Evolutionary conservation across 2,888 invertebrate genomes (phyloP), one percentile per base, ranked within the genome.

Genomic region (Darwinula stevensoni): DNA sequence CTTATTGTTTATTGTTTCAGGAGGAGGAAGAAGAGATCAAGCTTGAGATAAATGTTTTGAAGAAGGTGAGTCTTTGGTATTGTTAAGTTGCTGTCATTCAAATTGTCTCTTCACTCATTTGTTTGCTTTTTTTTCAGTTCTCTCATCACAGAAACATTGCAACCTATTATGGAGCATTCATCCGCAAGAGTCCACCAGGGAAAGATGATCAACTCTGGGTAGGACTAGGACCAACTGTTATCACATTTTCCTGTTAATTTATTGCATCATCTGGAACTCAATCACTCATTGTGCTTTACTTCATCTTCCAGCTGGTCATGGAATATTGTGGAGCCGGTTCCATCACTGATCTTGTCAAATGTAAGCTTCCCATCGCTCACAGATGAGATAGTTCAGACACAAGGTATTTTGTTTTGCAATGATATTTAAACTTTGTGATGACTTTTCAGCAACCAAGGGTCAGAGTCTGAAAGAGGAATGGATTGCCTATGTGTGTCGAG

Each of bases 21-120:
- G 97, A 97, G 53, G 97, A 97, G 56, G 97, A 97, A 51, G 97
- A 99, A 57, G 97, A 99, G 62, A 99, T 97, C 44, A 97, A 97
- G 56, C 61, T 97, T 47, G 97, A 99, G 63, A 97, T 97, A 45
- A 97, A 97, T 62, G 97, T 99, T 44, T 63, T 97, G 44, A 99
- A 97, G 59, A 91, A 67, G 56, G 65, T 65, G 45, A 46, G 49
- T 41, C 15, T n/a, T n/a, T n/a, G n/a, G n/a, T n/a, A n/a, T n/a
- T n/a, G n/a, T n/a, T n/a, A n/a, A n/a, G n/a, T n/a, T n/a, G n/a
- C n/a, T n/a, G n/a, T n/a, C n/a, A n/a, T 11, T 29, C 15, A 26
- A 27, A 31, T 27, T 35, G 32, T 27, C 18, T 22, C 27, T 36
- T 37, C 13, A 13, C 12, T 17, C 17, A 26, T 29, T 12, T 17